These are phyloP conservation scores for Pionites leucogaster DNA, from an alignment of 2,113 vertebrate species.

Conservation along the genomic window DNA sequence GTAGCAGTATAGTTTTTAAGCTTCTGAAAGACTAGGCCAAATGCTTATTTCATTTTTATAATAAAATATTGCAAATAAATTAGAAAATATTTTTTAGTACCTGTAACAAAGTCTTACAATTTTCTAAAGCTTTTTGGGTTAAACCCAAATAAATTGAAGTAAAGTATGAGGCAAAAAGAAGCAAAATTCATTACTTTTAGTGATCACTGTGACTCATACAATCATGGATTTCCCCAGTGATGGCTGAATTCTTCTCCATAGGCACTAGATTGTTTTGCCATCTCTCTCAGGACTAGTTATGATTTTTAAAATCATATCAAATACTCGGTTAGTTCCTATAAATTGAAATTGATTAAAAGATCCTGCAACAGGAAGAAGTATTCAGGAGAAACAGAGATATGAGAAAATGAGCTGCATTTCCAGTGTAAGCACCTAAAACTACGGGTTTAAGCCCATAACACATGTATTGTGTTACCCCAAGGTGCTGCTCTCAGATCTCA, in stretches of 20 bases:
- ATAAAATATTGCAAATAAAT: background rate
- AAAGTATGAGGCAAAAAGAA: background rate
- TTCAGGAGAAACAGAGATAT: background rate
- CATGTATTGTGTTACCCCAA: background rate
- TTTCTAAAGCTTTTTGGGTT: background rate
- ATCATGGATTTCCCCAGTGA: background rate
- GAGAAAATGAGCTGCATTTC: background rate
- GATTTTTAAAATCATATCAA: background rate
- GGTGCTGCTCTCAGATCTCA: background rate
- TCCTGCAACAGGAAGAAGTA: background rate
- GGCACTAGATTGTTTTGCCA: background rate
- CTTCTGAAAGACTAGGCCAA: too few species aligned
- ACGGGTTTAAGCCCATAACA: background rate
- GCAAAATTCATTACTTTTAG: background rate
- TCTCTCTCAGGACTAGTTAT: background rate
- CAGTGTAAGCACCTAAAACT: background rate
- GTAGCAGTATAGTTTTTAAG: too few species aligned
- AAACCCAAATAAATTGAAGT: background rate
- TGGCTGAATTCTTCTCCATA: background rate
- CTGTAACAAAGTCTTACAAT: background rate
- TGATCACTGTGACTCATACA: background rate
- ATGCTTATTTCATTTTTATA: background rate
- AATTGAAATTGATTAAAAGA: background rate
- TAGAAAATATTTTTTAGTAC: background rate
- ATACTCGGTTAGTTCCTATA: background rate